A percentile compares a stretch with the other conserved stretches of the same genome.
Conservation (phyloP, 2,113 vertebrate species). For the Ceyx melanurus region DNA sequence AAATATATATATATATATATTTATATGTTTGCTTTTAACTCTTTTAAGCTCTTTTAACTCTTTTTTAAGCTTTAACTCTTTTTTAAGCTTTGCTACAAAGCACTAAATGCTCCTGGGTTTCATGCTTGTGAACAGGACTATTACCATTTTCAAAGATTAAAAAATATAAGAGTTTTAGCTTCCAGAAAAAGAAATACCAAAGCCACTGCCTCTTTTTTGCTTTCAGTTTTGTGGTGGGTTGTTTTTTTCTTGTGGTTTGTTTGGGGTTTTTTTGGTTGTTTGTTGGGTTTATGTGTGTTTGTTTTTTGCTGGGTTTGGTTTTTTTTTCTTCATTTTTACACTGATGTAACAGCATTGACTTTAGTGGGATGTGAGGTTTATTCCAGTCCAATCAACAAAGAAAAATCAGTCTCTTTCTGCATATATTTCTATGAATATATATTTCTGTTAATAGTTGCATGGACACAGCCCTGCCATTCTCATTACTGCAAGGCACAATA, state of each 20-base stretch:
- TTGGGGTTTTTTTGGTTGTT: background rate
- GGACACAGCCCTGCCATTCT: background rate
- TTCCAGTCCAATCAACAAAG: background rate
- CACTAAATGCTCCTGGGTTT: background rate
- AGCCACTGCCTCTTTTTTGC: background rate
- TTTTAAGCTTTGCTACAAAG: background rate
- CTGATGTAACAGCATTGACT: background rate
- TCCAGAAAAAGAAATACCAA: background rate
- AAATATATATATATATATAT: too few relatives aligned
- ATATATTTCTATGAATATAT: background rate
- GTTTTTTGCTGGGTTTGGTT: too few relatives aligned
- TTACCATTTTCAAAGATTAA: background rate
- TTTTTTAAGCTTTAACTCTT: too few relatives aligned
- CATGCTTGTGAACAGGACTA: background rate
- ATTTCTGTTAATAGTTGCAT: background rate
- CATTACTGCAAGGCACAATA: background rate
- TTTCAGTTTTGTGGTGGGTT: background rate
- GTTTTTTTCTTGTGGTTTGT: fast-evolving
- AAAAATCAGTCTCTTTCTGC: background rate
- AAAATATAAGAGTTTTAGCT: background rate
- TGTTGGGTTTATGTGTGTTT: too few relatives aligned
- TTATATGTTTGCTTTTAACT: background rate
- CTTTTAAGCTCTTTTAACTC: too few relatives aligned
- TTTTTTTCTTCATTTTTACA: background rate
- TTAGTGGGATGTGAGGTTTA: background rate